Conservation (phyloP, 2,113 vertebrate species). For the Chionis minor region DNA sequence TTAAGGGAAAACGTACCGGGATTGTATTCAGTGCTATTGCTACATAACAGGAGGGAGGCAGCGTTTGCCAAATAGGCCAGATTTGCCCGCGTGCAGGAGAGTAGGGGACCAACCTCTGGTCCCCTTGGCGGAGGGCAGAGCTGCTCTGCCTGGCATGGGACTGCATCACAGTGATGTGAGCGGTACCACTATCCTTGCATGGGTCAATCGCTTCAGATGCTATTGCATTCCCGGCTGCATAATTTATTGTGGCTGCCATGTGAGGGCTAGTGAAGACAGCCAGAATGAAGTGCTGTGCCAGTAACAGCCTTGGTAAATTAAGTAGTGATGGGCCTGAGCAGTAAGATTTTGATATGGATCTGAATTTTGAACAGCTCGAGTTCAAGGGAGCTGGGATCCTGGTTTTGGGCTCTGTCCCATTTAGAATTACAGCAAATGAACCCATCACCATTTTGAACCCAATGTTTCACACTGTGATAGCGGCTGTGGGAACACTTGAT, state of each 20-base stretch:
- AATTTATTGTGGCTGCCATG: conserved; percentile 36
- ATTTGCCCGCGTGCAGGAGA: fast-evolving
- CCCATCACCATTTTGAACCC: conserved; percentile 68
- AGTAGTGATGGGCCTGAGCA: conserved; percentile 37
- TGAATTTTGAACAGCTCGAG: conserved; percentile 56
- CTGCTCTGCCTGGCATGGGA: background rate
- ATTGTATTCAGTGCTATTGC: background rate
- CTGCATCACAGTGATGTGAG: background rate
- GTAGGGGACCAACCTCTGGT: background rate
- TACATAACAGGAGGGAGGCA: background rate
- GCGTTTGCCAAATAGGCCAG: background rate
- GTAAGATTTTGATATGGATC: conserved; percentile 55
- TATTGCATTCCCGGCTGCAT: conserved; percentile 34
- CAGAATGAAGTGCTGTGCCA: conserved; percentile 50
- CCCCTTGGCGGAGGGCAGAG: background rate
- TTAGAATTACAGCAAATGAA: conserved; percentile 66
- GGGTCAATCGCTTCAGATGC: background rate
- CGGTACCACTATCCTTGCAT: background rate
- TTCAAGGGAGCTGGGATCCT: conserved; percentile 56
- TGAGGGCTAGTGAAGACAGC: conserved; percentile 48
- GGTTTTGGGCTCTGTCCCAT: conserved; percentile 55
- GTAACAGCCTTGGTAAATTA: conserved; percentile 59
- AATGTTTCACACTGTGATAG: conserved; percentile 63
- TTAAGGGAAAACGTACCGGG: background rate
- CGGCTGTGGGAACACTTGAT: conserved; percentile 61